Evolutionary conservation across 1,140 invertebrate genomes (phyloP).

Genomic region (Parasteatoda tepidariorum): DNA sequence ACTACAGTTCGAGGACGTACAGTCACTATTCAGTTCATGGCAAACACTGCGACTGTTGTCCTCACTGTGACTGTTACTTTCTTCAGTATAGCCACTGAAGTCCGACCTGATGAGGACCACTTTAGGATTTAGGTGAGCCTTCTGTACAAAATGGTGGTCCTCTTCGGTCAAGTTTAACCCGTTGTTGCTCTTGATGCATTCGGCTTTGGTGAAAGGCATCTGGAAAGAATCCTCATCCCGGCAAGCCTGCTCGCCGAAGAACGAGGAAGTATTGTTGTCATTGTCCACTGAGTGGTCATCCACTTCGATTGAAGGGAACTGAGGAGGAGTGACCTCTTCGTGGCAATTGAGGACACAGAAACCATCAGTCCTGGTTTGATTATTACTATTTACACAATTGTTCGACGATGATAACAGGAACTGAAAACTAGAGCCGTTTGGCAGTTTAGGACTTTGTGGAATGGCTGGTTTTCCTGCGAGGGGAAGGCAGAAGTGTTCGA

Average conservation of each 20-base stretch:
- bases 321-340: not conserved
- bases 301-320: slow-evolving; percentile 12
- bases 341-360: not conserved
- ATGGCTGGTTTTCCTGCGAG: not conserved
- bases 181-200: slow-evolving; percentile 7
- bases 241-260: slow-evolving; percentile 37
- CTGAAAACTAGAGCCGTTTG: not conserved
- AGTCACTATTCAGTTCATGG: slow-evolving; percentile 15
- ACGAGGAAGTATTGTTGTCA: slow-evolving; percentile 14
- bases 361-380: not conserved
- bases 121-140: slow-evolving; percentile 42
- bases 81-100: not conserved
- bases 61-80: not conserved
- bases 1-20: slow-evolving; percentile 14
- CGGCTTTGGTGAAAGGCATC: slow-evolving; percentile 15
- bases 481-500: slow-evolving; percentile 2
- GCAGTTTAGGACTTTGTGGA: not conserved
- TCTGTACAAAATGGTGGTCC: slow-evolving; percentile 18
- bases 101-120: slow-evolving; percentile 43
- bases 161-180: not conserved
- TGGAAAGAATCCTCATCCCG: slow-evolving; percentile 7
- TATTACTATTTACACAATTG: not conserved
- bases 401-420: slow-evolving; percentile 4
- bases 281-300: not conserved
- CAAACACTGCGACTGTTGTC: not conserved